Conservation (phyloP, 2,888 invertebrate genomes). For the Sphaerophoria rueppellii region DNA sequence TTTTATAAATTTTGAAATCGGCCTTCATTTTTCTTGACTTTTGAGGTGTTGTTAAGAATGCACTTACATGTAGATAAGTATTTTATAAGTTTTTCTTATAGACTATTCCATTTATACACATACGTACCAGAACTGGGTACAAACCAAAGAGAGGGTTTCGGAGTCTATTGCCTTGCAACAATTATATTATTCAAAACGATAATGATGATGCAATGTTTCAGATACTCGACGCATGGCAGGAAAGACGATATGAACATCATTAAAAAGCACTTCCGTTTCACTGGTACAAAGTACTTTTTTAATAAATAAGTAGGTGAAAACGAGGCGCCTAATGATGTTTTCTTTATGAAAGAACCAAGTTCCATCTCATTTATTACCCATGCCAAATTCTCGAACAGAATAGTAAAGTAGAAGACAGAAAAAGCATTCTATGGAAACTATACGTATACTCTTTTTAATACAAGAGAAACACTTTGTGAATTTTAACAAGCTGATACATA, state of each 20-base stretch:
- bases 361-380: constrained; percentile 66
- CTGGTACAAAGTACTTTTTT: constrained; percentile 61
- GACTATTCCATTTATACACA: no score
- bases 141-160: no score
- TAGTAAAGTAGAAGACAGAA: constrained; percentile 51
- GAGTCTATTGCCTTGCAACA: no score
- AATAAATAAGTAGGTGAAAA: constrained; percentile 68
- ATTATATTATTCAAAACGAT: constrained; percentile 36
- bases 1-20: no score
- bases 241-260: constrained; percentile 57
- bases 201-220: constrained; percentile 35
- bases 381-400: constrained; percentile 69
- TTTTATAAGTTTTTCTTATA: no score
- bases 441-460: constrained; percentile 26
- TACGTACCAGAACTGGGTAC: no score
- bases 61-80: no score
- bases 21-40: no score
- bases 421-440: constrained; percentile 56
- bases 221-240: constrained; percentile 31
- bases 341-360: constrained; percentile 56
- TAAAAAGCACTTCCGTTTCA: constrained; percentile 68
- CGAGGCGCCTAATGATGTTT: constrained; percentile 69
- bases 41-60: no score
- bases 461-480: constrained; percentile 69
- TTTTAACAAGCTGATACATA: constrained; percentile 67